Base-by-base conservation (phyloP, 1,140 invertebrate species). In the Drosophila watanabei region DNA sequence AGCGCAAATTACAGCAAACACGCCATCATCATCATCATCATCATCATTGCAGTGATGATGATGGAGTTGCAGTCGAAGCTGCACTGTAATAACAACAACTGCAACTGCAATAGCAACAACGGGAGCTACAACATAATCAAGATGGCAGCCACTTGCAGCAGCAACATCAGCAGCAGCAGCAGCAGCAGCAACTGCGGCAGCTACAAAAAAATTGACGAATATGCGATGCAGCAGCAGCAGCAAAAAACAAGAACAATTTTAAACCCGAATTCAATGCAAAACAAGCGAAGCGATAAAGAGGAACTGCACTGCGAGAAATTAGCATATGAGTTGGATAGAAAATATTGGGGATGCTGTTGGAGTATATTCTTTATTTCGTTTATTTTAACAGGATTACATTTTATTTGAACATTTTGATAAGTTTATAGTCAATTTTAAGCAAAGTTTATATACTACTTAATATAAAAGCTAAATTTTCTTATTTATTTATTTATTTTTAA, bases 1-100 rank as follows among this genome's bases (percentile, higher is more conserved):
- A 90, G 87, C 87, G 87, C 87, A 90, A 90, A 90, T 90, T 90
- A 90, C 87, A 91, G 87, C 80, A 90, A 90, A 91, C 87, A 90
- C 87, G 87, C 87, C 88, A 90, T 88, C 84, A 72, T 72, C 83
- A 77, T 76, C 75, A 79, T 56, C 82, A 79, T 56, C 87, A 78
- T 90, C 79, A 65, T 79, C 61, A 54, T 54, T 63, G 59, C 35
- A 32, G 45, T 48, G 62, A 60, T 65, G 48, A 70, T 71, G 30
- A 80, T 81, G 51, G 46, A 64, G 79, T 86, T 46, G 60, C 63
- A 75, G 62, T 64, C 63, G 63, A 64, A 63, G 82, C 63, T 69
- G 82, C 56, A 51, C 66, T 72, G 63, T 78, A 85, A 84, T 76
- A 83, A 59, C 80, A 49, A 48, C 45, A 48, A 46, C 43, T 45